phyloP scores from a whole-genome alignment of 1,140 invertebrate species.

The Anastatus disparis region DNA sequence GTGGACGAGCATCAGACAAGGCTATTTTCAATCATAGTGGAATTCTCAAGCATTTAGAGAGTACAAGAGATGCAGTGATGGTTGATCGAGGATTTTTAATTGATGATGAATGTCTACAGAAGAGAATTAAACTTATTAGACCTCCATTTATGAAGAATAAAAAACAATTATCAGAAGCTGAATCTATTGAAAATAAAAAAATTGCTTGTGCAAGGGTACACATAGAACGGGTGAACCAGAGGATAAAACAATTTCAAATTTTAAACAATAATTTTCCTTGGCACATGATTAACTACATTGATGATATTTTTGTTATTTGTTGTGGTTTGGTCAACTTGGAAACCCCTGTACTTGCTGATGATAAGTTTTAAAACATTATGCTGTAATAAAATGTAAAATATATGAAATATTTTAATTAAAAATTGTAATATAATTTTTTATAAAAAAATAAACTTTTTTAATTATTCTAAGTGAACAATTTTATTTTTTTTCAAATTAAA shows the following conservation, averaged over 20 bases:
- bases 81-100: constrained; percentile 51
- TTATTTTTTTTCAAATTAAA: no score
- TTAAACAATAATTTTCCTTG: constrained; percentile 30
- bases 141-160: constrained; percentile 42
- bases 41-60: constrained; percentile 41
- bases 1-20: constrained; percentile 51
- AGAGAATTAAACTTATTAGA: constrained; percentile 35
- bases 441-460: not conserved
- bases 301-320: constrained; percentile 41
- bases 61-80: constrained; percentile 47
- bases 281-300: constrained; percentile 26
- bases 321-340: constrained; percentile 41
- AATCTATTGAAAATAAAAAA: constrained; percentile 24
- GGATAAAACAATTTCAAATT: constrained; percentile 35
- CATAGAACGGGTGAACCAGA: no score
- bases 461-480: constrained; percentile 4
- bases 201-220: constrained; percentile 40
- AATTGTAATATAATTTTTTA: not conserved
- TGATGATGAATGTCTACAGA: constrained; percentile 36
- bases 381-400: no score
- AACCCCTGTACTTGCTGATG: constrained; percentile 39
- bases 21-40: constrained; percentile 48
- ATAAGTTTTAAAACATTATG: constrained; percentile 38
- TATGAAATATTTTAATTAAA: constrained; percentile 12
- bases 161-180: constrained; percentile 32